These are phyloP conservation scores for Naja naja DNA, from an alignment of 2,113 vertebrate genomes.

Conservation along the genomic window DNA sequence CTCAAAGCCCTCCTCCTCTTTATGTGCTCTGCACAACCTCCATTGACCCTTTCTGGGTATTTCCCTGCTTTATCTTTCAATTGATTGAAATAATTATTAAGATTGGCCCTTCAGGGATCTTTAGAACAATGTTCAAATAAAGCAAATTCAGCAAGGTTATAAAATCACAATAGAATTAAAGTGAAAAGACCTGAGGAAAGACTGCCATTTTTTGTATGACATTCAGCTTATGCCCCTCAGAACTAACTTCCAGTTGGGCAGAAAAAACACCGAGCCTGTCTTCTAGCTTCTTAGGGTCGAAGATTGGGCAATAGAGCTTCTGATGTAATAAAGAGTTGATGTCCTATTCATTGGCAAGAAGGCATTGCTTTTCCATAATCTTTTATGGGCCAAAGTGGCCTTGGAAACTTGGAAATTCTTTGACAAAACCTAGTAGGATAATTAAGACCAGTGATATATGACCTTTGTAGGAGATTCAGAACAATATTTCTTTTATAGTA, in stretches of 20 bases:
- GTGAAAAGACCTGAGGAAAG: background rate
- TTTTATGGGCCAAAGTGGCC: background rate
- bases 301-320: background rate
- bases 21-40: background rate
- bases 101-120: background rate
- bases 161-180: background rate
- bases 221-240: background rate
- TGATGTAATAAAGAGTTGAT: background rate
- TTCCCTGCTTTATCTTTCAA: background rate
- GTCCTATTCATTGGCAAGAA: background rate
- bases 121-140: background rate
- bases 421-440: background rate
- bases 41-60: background rate
- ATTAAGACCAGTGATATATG: background rate
- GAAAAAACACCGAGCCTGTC: background rate
- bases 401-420: background rate
- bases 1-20: background rate
- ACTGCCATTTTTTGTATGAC: background rate
- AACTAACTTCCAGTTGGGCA: background rate
- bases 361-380: background rate
- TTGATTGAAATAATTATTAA: background rate
- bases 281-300: background rate
- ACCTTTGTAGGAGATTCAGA: background rate
- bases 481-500: background rate
- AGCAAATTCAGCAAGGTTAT: background rate